phyloP scores from a whole-genome alignment of 1,140 invertebrate genomes.

The Neomicropteryx cornuta region DNA sequence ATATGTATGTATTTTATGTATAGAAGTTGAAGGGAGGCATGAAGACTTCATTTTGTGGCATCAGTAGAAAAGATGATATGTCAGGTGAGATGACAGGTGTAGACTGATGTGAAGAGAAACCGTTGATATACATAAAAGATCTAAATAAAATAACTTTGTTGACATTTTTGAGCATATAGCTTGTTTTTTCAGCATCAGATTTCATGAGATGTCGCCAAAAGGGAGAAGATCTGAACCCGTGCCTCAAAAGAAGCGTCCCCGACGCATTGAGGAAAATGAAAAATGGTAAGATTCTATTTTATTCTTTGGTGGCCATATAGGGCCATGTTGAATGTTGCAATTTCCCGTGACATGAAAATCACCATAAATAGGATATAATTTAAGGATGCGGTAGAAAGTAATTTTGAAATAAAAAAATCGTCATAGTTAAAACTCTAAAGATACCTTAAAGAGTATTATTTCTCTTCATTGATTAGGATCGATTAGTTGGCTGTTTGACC shows the following conservation, averaged over 20 bases:
- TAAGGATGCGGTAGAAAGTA: background rate
- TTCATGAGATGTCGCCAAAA: constrained; percentile 29
- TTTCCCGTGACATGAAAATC: background rate
- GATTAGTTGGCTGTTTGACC: too few species aligned
- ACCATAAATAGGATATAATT: background rate
- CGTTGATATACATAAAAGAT: background rate
- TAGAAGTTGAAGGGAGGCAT: background rate
- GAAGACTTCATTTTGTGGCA: constrained; percentile 1
- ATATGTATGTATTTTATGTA: constrained; percentile 2
- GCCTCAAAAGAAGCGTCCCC: constrained; percentile 27
- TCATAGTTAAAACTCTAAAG: background rate
- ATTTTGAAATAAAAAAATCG: background rate
- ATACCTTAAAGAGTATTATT: background rate
- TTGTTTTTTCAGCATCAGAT: constrained; percentile 26
- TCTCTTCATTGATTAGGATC: background rate
- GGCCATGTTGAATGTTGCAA: background rate
- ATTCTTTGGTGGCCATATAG: background rate
- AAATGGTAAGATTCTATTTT: constrained; percentile 19
- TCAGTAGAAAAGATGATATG: background rate
- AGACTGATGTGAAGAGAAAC: background rate
- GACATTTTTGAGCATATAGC: too few species aligned
- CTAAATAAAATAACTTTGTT: background rate
- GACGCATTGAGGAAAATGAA: constrained; percentile 33
- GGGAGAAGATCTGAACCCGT: constrained; percentile 29
- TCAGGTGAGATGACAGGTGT: background rate